These are phyloP conservation scores for Drosophila mercatorum DNA, from an alignment of 2,888 invertebrate genomes.

Conservation along the genomic window DNA sequence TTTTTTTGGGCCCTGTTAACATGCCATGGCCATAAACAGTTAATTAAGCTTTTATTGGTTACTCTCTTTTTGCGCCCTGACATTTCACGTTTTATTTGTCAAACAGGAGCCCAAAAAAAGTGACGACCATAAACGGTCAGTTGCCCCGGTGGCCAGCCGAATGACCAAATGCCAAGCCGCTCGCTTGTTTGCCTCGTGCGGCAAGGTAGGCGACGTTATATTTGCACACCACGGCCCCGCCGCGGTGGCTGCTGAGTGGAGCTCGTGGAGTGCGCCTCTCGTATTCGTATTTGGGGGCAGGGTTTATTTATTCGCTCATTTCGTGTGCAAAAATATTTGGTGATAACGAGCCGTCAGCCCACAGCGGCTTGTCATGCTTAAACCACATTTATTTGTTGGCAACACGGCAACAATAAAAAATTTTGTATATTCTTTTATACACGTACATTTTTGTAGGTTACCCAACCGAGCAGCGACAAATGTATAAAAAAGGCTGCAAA, in stretches of 20 bases:
- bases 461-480: conserved; percentile 26
- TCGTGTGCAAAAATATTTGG: conserved; percentile 80
- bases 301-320: conserved; percentile 76
- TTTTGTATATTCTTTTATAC: conserved; percentile 29
- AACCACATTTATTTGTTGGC: conserved; percentile 76
- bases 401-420: conserved; percentile 64
- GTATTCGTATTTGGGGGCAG: conserved; percentile 23
- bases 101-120: conserved; percentile 69
- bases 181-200: conserved; percentile 54
- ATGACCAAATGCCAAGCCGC: conserved; percentile 38
- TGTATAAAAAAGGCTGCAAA: conserved; percentile 46
- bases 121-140: conserved; percentile 74
- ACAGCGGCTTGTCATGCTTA: conserved; percentile 75
- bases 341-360: conserved; percentile 75
- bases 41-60: conserved; percentile 79
- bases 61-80: conserved; percentile 68
- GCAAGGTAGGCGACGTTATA: conserved; percentile 50
- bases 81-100: conserved; percentile 79
- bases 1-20: conserved; percentile 52
- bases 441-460: conserved; percentile 36
- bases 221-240: conserved; percentile 31
- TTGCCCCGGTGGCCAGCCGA: conserved; percentile 9
- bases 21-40: conserved; percentile 78
- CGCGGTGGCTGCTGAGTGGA: conserved; percentile 6
- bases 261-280: conserved; percentile 1